A percentile compares a stretch with the other conserved stretches of the same genome.
These are phyloP conservation scores for Gastrophysa polygoni DNA, from an alignment of 2,888 invertebrate species.

Conservation along the genomic window DNA sequence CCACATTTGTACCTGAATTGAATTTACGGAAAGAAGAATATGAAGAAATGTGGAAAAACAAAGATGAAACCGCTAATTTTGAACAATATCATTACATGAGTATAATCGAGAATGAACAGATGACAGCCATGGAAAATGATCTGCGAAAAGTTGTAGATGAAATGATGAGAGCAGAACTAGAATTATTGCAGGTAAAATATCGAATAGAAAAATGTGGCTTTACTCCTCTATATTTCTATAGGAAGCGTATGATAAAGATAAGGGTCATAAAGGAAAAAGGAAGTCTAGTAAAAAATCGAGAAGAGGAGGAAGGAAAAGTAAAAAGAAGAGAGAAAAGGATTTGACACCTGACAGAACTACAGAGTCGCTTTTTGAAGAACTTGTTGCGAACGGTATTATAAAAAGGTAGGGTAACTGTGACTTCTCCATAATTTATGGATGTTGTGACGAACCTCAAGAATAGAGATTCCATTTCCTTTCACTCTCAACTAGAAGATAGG, in stretches of 20 bases:
- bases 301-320: constrained; percentile 84
- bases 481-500: no score
- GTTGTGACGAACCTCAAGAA: no score
- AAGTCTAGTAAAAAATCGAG: constrained; percentile 79
- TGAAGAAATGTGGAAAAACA: constrained; percentile 83
- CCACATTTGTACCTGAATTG: constrained; percentile 75
- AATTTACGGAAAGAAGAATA: constrained; percentile 75
- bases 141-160: constrained; percentile 83
- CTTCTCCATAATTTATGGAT: no score
- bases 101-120: constrained; percentile 85
- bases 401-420: constrained; percentile 65
- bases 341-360: constrained; percentile 89
- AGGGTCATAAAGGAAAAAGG: constrained; percentile 76
- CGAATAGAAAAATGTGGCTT: not conserved
- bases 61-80: constrained; percentile 76
- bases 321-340: constrained; percentile 94
- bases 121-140: constrained; percentile 81
- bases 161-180: constrained; percentile 72
- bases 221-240: constrained; percentile 54
- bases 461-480: no score
- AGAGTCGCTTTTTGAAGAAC: constrained; percentile 90
- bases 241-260: constrained; percentile 75
- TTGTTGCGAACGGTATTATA: constrained; percentile 90
- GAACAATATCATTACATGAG: constrained; percentile 79
- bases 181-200: constrained; percentile 64